These are phyloP conservation scores for Echinarachnius parma DNA, from an alignment of 53 echinoderm and acorn worm species.

Conservation along the genomic window DNA sequence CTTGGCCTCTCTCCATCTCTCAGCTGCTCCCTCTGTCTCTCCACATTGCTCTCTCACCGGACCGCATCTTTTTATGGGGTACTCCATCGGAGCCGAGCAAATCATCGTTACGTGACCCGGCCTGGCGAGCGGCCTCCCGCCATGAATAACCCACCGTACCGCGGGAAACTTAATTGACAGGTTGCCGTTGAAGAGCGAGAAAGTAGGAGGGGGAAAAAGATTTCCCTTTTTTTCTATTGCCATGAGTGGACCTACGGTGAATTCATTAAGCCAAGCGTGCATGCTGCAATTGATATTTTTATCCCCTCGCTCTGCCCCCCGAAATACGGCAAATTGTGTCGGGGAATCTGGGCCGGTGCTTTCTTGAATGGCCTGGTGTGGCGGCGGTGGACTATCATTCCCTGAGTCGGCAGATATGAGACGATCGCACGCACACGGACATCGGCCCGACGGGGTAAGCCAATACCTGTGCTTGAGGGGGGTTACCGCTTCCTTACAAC, in stretches of 20 bases:
- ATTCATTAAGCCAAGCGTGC: conserved; percentile 11
- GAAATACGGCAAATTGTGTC: no score
- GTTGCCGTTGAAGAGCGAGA: not conserved
- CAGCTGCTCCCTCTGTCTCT: no score
- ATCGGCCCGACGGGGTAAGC: conserved; percentile 28
- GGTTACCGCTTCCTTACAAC: not conserved
- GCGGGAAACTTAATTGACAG: conserved; percentile 13
- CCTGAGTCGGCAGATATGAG: conserved; percentile 50
- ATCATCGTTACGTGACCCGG: not conserved
- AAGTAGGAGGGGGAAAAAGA: conserved; percentile 4
- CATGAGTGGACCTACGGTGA: no score
- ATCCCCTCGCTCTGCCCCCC: conserved; percentile 6
- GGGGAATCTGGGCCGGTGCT: conserved; percentile 28
- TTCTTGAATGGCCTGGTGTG: conserved; percentile 38
- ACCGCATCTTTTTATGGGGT: no score
- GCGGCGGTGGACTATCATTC: conserved; percentile 18
- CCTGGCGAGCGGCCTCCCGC: not conserved
- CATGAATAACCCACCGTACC: conserved; percentile 20
- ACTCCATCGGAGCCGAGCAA: conserved; percentile 14
- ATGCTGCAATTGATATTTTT: not conserved
- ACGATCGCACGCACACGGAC: conserved; percentile 49
- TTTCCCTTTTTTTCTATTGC: no score
- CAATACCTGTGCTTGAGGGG: conserved; percentile 36
- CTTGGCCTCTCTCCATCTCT: no score
- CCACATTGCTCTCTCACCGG: no score